Conservation (phyloP, 1,140 invertebrate species). For the Drosophila lowei region DNA sequence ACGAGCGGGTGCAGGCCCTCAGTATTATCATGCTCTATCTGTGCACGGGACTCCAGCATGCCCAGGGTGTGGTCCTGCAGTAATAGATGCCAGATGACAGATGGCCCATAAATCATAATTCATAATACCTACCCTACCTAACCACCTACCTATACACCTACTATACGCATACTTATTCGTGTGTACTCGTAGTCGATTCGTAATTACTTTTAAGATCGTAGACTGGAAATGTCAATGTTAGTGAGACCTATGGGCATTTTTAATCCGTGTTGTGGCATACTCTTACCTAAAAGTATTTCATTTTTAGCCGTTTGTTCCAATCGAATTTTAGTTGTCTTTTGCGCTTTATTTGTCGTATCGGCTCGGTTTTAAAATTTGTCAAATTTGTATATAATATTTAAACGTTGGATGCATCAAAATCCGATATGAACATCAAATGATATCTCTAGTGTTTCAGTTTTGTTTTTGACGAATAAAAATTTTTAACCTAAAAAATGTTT, state of each 20-base stretch:
- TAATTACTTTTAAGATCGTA: conserved; percentile 37
- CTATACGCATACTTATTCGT: conserved; percentile 10
- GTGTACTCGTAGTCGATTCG: conserved; percentile 17
- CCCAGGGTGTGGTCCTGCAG: conserved; percentile 70
- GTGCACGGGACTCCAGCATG: conserved; percentile 89
- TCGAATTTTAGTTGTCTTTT: conserved; percentile 17
- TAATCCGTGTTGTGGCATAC: conserved; percentile 62
- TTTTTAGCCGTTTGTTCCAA: conserved; percentile 58
- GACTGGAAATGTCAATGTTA: conserved; percentile 52
- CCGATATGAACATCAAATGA: conserved; percentile 34
- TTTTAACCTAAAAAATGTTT: conserved; percentile 24
- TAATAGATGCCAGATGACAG: conserved; percentile 42
- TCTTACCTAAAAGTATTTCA: conserved; percentile 42
- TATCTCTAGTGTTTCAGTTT: conserved; percentile 47
- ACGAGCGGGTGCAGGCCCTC: conserved; percentile 89
- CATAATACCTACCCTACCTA: background rate
- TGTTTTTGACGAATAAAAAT: conserved; percentile 47
- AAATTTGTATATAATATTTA: conserved; percentile 37
- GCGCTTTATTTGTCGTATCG: conserved; percentile 38
- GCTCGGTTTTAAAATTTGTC: conserved; percentile 24
- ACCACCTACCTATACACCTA: conserved; percentile 5
- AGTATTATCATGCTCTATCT: conserved; percentile 92
- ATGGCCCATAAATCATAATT: background rate
- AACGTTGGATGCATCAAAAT: conserved; percentile 26
- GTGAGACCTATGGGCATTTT: conserved; percentile 60